Evolutionary conservation across 2,797 vertebrate species (phyloP), one percentile per base, ranked within the genome.

Genomic region (Poecile montanus): DNA sequence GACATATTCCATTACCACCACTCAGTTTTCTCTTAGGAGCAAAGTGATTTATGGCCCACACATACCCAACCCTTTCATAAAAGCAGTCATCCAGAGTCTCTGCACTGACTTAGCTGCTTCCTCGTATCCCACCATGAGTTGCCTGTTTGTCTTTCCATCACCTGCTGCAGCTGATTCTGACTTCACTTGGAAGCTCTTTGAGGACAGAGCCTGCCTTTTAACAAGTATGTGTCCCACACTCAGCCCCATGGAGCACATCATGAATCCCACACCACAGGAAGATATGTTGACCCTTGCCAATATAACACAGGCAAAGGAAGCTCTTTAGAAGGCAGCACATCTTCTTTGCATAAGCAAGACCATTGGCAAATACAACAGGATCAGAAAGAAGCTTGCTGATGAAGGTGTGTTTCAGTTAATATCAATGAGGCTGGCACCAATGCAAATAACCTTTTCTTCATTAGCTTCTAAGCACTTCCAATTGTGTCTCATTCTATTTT

Each of bases 381-480:
- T 60, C 32, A 60, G 73, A 42, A 92, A 82, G 67, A 89, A 76
- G 29, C 30, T n/a, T 71, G 53, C 23, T 89, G 71, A 94, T 73
- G 71, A 95, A 87, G 48, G 25, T 84, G 70, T 6, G 0, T 91
- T 90, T 93, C 62, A 48, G 44, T 93, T 76, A 86, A 27, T 94
- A 90, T 82, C 80, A 63, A 34, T 85, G 77, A 88, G 58, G 66
- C 58, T 91, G 85, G 67, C 83, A 94, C n/a, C 61, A 67, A 54
- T 19, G 32, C 2, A 3, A 83, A 48, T 36, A 79, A 75, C 16
- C 26, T 89, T 93, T 94, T 94, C 77, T 89, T 86, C n/a, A 40
- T 87, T 93, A 93, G 65, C 20, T 86, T 87, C 74, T 91, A 85
- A 91, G 65, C 19, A 73, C 53, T 96, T 93, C 85, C 74, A 86